Evolutionary conservation across 2,113 vertebrate genomes (phyloP).

Genomic region (Ariopsis seemanni): DNA sequence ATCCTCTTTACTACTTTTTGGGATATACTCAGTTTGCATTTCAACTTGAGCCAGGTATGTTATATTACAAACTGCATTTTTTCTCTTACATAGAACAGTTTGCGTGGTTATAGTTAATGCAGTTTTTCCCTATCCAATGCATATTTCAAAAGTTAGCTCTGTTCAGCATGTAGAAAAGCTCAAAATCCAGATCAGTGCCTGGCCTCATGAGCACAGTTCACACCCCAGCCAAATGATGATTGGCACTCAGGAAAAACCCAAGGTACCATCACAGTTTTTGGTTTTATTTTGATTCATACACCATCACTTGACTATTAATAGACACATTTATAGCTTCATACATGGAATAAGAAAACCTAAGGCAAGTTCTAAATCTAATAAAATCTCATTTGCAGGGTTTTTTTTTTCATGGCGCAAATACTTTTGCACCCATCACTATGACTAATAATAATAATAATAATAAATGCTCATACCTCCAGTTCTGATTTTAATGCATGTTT

Average conservation of each 20-base stretch:
- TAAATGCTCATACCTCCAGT: neutral
- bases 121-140: neutral
- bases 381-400: neutral
- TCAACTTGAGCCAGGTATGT: conserved; percentile 67
- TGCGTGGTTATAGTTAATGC: neutral
- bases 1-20: conserved; percentile 71
- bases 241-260: conserved; percentile 49
- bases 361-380: neutral
- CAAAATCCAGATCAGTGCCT: conserved; percentile 63
- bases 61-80: neutral
- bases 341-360: neutral
- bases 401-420: neutral
- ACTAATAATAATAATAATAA: neutral
- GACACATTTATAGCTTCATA: neutral
- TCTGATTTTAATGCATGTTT: conserved; percentile 11
- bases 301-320: neutral
- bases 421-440: neutral
- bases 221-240: conserved; percentile 53
- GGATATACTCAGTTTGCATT: conserved; percentile 64
- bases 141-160: conserved; percentile 57
- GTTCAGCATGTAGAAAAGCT: conserved; percentile 70
- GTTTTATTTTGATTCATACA: neutral
- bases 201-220: conserved; percentile 18
- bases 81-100: neutral
- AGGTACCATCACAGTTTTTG: conserved; percentile 59